Percentiles rank a stretch among this genome's conserved stretches.
phyloP scores from a whole-genome alignment of 2,113 vertebrate genomes.

The Petromus typicus region DNA sequence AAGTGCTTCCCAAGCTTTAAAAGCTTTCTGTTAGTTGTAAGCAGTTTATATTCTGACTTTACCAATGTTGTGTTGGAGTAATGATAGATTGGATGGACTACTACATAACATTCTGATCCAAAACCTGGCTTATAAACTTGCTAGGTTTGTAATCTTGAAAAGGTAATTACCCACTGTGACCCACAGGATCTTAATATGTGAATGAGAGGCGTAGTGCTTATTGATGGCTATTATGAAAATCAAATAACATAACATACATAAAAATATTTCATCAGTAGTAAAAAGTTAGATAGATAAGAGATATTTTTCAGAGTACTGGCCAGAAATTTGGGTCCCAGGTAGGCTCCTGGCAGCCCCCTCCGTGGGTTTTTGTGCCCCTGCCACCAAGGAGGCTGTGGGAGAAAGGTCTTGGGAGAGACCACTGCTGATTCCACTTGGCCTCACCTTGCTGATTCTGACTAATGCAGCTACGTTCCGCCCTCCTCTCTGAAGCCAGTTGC shows the following conservation, averaged over 20 bases:
- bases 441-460: background rate
- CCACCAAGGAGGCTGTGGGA: background rate
- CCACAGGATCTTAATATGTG: background rate
- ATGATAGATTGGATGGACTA: background rate
- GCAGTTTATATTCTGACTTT: background rate
- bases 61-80: background rate
- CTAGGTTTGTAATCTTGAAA: background rate
- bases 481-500: background rate
- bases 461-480: background rate
- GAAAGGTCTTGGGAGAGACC: background rate
- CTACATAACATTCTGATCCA: background rate
- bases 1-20: background rate
- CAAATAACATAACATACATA: background rate
- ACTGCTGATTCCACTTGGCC: background rate
- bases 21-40: background rate
- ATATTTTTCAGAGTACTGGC: background rate
- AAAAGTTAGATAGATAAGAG: background rate
- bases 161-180: background rate
- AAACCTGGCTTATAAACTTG: background rate
- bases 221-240: conserved; percentile 7
- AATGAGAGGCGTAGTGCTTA: background rate
- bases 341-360: background rate
- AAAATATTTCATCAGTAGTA: background rate
- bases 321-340: background rate
- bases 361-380: background rate